Percentiles rank a stretch among this genome's conserved stretches.
These are phyloP conservation scores for Pseudochirops cupreus DNA, from an alignment of 2,797 vertebrate species.

Conservation along the genomic window DNA sequence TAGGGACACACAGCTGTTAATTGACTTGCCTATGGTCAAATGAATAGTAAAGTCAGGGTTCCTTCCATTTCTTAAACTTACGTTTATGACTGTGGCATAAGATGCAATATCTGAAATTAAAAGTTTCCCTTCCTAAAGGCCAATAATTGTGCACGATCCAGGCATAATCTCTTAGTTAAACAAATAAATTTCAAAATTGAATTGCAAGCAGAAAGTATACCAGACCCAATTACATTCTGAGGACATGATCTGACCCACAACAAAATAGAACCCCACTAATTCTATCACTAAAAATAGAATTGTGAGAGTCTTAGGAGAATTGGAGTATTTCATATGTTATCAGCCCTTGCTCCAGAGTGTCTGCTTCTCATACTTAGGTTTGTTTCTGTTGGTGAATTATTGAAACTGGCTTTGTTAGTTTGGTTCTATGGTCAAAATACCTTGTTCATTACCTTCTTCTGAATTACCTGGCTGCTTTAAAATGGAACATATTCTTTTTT, in stretches of 20 bases:
- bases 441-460: constrained; percentile 33
- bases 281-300: background rate
- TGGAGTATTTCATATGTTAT: background rate
- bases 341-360: constrained; percentile 3
- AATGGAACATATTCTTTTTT: background rate
- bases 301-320: constrained; percentile 13
- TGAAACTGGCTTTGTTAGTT: constrained; percentile 43
- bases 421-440: constrained; percentile 34
- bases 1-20: too few relatives aligned
- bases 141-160: background rate
- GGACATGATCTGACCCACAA: background rate
- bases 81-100: background rate
- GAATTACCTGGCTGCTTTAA: constrained; percentile 21
- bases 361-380: constrained; percentile 17
- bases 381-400: constrained; percentile 30
- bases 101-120: background rate
- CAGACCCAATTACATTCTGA: background rate
- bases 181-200: background rate
- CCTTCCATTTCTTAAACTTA: background rate
- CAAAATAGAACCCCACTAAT: background rate
- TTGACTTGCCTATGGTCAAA: too few relatives aligned
- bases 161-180: background rate
- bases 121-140: background rate
- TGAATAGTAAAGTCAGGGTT: background rate
- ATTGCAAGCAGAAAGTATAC: background rate